Percentiles rank a stretch among this genome's conserved stretches.
Conservation (phyloP, 2,797 vertebrate genomes). For the Cirrhinus molitorella region DNA sequence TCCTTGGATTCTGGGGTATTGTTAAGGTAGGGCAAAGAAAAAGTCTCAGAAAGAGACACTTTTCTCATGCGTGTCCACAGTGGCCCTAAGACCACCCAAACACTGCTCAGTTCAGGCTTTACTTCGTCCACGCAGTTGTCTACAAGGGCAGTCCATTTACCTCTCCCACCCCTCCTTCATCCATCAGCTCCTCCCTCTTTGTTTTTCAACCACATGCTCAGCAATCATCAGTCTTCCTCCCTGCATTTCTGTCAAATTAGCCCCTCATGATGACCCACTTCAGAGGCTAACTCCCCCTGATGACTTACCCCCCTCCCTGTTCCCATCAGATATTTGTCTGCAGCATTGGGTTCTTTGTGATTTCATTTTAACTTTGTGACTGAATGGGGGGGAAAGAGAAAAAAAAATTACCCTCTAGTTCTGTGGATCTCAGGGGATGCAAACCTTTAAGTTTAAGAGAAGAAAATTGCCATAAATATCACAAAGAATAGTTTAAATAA, state of each 20-base stretch:
- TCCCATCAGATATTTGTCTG: conserved; percentile 41
- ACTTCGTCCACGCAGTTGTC: conserved; percentile 20
- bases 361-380: conserved; percentile 3
- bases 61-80: conserved; percentile 35
- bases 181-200: conserved; percentile 51
- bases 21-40: conserved; percentile 15
- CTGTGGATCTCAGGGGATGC: neutral
- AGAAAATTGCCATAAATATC: neutral
- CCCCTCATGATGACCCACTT: conserved; percentile 54
- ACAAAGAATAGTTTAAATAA: neutral
- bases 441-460: neutral
- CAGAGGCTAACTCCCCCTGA: conserved; percentile 32
- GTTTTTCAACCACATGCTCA: conserved; percentile 66
- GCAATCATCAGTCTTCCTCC: conserved; percentile 52
- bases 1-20: neutral
- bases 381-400: conserved; percentile 23
- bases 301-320: conserved; percentile 27
- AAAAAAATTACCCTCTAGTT: neutral
- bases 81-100: conserved; percentile 63
- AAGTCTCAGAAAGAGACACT: conserved; percentile 29
- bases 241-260: conserved; percentile 59
- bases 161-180: conserved; percentile 61
- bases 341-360: conserved; percentile 18
- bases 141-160: conserved; percentile 41
- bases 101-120: conserved; percentile 28